phyloP scores from a whole-genome alignment of 2,888 invertebrate genomes.

The Scotopteryx bipunctaria region DNA sequence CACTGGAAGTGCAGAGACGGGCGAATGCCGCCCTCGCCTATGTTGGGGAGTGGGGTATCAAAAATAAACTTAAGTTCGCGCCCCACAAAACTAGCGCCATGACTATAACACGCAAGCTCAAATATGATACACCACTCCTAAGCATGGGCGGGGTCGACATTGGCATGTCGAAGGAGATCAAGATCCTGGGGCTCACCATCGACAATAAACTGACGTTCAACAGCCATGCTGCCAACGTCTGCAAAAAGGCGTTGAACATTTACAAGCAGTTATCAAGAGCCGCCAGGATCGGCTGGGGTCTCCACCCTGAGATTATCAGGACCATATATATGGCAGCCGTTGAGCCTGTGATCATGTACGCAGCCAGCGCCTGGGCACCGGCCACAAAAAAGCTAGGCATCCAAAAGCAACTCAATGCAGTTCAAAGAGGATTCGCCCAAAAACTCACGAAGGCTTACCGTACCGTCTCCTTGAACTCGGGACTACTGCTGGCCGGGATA shows the following conservation, averaged over 20 bases:
- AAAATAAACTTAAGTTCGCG: no score
- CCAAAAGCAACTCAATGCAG: background rate
- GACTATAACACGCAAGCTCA: no score
- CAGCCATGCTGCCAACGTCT: background rate
- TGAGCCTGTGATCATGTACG: background rate
- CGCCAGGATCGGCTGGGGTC: slow-evolving; percentile 13
- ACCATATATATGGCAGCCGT: slow-evolving; percentile 5
- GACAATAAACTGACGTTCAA: slow-evolving; percentile 15
- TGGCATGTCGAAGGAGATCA: background rate
- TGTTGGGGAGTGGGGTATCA: no score
- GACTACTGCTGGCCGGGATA: background rate
- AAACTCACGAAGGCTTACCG: background rate
- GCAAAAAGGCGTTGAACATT: background rate
- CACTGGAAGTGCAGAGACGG: background rate
- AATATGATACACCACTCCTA: no score
- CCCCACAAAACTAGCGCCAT: no score
- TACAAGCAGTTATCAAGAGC: slow-evolving; percentile 11
- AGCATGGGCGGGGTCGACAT: slow-evolving; percentile 12
- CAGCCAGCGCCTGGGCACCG: background rate
- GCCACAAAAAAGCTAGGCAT: background rate
- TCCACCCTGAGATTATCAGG: slow-evolving; percentile 26
- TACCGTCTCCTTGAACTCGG: background rate
- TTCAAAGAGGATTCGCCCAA: no score
- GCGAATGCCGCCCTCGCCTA: slow-evolving; percentile 5
- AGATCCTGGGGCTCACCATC: slow-evolving; percentile 10